Percentiles rank a stretch among this genome's conserved stretches.
Evolutionary conservation across 1,140 invertebrate genomes (phyloP).

Genomic region (Melanaphis sacchari): DNA sequence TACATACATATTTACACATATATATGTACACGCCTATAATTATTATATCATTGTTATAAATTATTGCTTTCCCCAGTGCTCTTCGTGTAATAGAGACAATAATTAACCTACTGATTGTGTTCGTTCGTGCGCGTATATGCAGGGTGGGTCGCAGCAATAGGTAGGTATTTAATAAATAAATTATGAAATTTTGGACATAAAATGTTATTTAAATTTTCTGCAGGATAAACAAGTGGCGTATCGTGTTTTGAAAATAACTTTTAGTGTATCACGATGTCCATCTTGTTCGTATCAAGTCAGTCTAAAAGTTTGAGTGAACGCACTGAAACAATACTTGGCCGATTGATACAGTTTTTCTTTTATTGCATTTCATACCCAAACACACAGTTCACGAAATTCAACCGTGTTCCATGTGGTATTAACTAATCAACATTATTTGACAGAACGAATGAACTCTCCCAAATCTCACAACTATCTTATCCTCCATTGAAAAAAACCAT

Average conservation of each 20-base stretch:
- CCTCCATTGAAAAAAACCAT: neutral
- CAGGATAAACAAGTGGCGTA: no score
- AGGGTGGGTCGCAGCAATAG: no score
- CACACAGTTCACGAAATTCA: no score
- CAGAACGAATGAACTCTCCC: neutral
- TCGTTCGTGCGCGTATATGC: neutral
- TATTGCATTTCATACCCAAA: neutral
- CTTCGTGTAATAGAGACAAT: neutral
- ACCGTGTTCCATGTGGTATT: no score
- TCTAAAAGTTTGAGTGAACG: no score
- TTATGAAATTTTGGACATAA: neutral
- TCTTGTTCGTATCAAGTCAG: no score
- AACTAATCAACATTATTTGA: neutral
- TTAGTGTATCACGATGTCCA: no score
- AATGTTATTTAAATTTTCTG: no score
- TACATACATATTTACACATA: neutral
- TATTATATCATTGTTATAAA: neutral
- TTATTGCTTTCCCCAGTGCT: neutral
- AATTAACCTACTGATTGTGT: neutral
- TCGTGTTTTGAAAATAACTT: no score
- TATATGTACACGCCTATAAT: neutral
- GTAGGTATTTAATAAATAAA: no score
- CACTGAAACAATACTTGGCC: no score
- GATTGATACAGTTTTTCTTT: neutral
- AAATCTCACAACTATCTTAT: neutral